Evolutionary conservation across 2,888 invertebrate species (phyloP).

Genomic region (Cephus nigrinus): DNA sequence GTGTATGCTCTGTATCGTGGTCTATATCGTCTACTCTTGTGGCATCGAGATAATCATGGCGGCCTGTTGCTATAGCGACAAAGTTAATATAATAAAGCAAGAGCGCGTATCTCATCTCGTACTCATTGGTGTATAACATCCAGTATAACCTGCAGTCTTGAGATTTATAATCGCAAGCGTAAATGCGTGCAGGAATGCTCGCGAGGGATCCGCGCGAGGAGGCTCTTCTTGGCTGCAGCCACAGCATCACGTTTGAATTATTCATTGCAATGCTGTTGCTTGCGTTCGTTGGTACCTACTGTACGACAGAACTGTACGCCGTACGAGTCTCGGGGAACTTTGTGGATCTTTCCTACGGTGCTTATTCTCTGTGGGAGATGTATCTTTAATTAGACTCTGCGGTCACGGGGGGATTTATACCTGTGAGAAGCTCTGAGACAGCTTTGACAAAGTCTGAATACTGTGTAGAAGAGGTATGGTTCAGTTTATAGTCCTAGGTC

Average conservation of each 20-base stretch:
- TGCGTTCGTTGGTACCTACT: constrained; percentile 15
- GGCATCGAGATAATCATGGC: not conserved
- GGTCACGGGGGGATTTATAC: not conserved
- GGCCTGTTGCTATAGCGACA: constrained; percentile 33
- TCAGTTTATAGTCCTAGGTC: not conserved
- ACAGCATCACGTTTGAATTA: constrained; percentile 54
- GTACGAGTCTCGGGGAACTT: not conserved
- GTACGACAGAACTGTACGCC: not conserved
- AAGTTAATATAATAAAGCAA: constrained; percentile 51
- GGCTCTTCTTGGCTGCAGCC: constrained; percentile 32
- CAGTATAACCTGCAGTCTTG: constrained; percentile 44
- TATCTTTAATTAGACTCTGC: not conserved
- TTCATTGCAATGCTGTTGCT: constrained; percentile 46
- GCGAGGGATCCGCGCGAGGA: constrained; percentile 32
- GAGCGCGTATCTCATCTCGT: constrained; percentile 53
- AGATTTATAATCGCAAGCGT: constrained; percentile 58
- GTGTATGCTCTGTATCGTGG: not conserved
- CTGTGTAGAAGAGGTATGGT: not conserved
- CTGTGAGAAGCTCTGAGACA: not conserved
- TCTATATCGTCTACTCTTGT: not conserved
- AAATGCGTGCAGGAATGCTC: constrained; percentile 62
- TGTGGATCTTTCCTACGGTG: not conserved
- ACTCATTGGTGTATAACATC: constrained; percentile 61
- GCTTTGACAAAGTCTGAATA: not conserved
- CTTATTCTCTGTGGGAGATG: not conserved